These are phyloP conservation scores for Vulpes ferrilata DNA, from an alignment of 2,113 vertebrate species.

Conservation along the genomic window DNA sequence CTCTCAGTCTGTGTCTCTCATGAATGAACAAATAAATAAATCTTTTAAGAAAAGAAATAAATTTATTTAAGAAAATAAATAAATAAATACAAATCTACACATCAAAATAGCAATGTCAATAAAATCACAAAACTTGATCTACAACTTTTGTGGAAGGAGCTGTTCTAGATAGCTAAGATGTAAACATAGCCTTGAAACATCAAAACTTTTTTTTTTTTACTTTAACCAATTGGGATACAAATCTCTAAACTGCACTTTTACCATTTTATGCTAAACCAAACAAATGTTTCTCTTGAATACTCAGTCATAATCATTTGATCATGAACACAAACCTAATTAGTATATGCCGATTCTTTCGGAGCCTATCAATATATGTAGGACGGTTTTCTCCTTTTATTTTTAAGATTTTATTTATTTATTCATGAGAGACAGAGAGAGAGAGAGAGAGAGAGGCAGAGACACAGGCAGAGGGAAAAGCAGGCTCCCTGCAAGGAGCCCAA, in stretches of 20 bases:
- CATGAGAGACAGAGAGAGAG: too few species aligned
- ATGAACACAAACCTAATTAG: not conserved
- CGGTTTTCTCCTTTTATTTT: not conserved
- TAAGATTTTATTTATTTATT: too few species aligned
- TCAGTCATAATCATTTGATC: not conserved
- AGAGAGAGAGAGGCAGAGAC: too few species aligned
- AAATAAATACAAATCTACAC: not conserved
- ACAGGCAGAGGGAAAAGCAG: too few species aligned
- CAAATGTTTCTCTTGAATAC: not conserved
- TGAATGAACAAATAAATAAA: too few species aligned
- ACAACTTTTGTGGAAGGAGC: not conserved
- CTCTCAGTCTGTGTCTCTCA: too few species aligned
- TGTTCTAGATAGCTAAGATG: not conserved
- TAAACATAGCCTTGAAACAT: slow-evolving; percentile 3
- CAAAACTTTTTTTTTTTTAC: not conserved
- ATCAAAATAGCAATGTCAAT: slow-evolving; percentile 16
- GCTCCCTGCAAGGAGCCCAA: too few species aligned
- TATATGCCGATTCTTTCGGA: not conserved
- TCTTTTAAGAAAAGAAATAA: too few species aligned
- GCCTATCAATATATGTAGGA: not conserved
- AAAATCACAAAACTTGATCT: not conserved
- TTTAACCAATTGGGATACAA: not conserved
- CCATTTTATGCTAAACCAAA: not conserved
- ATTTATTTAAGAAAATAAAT: too few species aligned
- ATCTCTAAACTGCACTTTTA: not conserved